A percentile compares a stretch with the other conserved stretches of the same genome.
phyloP scores from a whole-genome alignment of 1,140 invertebrate genomes.

The Drosophila pruinosa region DNA sequence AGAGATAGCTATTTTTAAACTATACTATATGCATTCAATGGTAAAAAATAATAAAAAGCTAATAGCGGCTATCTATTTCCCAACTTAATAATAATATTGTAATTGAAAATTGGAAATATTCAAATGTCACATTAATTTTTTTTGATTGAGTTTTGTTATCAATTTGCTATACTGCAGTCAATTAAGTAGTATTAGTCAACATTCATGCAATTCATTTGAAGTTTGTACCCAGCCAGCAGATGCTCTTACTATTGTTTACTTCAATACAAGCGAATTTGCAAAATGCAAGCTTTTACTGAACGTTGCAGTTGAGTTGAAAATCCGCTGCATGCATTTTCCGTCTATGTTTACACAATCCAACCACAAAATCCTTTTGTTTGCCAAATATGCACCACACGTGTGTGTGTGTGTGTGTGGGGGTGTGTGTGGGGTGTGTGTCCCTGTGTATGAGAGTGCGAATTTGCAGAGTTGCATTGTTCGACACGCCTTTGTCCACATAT shows the following conservation, averaged over 20 bases:
- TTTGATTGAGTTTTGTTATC: no score
- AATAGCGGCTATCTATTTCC: no score
- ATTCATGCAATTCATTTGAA: background rate
- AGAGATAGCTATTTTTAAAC: background rate
- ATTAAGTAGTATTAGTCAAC: background rate
- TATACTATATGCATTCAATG: no score
- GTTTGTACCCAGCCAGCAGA: background rate
- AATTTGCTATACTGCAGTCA: background rate
- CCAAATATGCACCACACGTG: slow-evolving; percentile 49
- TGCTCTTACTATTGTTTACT: background rate
- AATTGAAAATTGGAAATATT: no score
- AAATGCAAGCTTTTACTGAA: background rate
- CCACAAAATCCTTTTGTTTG: slow-evolving; percentile 74
- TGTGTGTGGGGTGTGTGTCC: no score
- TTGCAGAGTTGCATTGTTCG: slow-evolving; percentile 43
- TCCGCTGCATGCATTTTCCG: slow-evolving; percentile 47
- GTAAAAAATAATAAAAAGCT: no score
- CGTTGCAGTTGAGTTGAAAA: slow-evolving; percentile 21
- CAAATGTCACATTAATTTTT: no score
- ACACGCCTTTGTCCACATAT: slow-evolving; percentile 5
- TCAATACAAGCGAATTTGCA: background rate
- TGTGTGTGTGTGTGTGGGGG: no score
- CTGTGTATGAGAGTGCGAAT: slow-evolving; percentile 11
- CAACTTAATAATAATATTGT: no score
- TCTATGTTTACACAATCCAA: slow-evolving; percentile 62